Evolutionary conservation across 2,888 invertebrate species (phyloP).

Genomic region (Sycophila texana): DNA sequence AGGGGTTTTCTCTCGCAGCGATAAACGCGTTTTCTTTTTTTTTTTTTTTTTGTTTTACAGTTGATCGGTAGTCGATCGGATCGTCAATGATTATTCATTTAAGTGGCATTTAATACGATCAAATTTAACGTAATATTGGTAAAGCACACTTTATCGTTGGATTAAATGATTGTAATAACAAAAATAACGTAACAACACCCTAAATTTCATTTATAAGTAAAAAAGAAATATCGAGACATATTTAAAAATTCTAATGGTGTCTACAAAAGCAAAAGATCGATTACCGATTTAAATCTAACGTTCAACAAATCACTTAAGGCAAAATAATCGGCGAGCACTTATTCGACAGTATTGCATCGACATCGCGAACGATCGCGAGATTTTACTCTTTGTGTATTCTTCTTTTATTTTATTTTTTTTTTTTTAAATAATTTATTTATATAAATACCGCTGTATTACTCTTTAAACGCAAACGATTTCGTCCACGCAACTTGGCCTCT

Average conservation of each 20-base stretch:
- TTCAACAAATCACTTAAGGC: conserved; percentile 23
- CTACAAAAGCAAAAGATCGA: too few species aligned
- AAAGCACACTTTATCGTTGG: too few species aligned
- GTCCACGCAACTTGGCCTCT: conserved; percentile 11
- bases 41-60: conserved; percentile 4
- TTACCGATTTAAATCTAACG: conserved; percentile 29
- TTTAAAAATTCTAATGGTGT: too few species aligned
- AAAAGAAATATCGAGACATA: too few species aligned
- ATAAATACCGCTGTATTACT: neutral
- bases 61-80: conserved; percentile 37
- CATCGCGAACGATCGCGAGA: neutral
- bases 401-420: neutral
- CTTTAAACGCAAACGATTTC: conserved; percentile 21
- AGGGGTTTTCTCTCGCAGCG: neutral
- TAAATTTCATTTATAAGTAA: too few species aligned
- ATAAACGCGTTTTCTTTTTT: conserved; percentile 15
- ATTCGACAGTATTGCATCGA: conserved; percentile 43
- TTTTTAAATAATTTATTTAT: too few species aligned
- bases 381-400: neutral
- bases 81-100: neutral
- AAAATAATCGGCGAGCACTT: conserved; percentile 33
- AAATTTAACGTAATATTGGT: too few species aligned
- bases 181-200: too few species aligned
- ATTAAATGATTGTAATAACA: too few species aligned
- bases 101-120: neutral